phyloP scores from a whole-genome alignment of 2,113 vertebrate genomes.

The Cervus canadensis region DNA sequence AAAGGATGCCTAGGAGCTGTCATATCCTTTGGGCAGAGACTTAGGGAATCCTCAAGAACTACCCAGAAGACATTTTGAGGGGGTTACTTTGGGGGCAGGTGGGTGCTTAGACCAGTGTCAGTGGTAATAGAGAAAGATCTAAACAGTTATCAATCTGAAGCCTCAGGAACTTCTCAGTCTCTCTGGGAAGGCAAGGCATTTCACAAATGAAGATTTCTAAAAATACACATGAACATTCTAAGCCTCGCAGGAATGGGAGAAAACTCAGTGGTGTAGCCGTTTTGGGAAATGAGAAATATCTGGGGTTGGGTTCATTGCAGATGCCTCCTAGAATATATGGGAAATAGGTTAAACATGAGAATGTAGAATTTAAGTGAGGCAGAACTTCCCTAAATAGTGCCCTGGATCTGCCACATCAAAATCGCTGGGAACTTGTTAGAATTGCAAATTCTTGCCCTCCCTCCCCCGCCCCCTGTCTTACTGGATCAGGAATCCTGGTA shows the following conservation, averaged over 20 bases:
- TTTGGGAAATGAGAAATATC: not conserved
- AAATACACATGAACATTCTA: not conserved
- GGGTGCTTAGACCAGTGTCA: not conserved
- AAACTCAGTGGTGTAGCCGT: not conserved
- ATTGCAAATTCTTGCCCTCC: not conserved
- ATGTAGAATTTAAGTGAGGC: not conserved
- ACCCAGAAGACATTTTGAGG: not conserved
- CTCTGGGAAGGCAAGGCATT: not conserved
- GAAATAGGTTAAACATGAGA: not conserved
- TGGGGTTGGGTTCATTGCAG: not conserved
- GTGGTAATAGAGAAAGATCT: not conserved
- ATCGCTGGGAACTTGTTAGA: not conserved
- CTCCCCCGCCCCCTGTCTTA: accelerated
- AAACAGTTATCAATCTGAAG: not conserved
- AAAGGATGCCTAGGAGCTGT: not conserved
- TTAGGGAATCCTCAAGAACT: not conserved
- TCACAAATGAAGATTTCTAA: not conserved
- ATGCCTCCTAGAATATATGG: not conserved
- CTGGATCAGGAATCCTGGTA: not conserved
- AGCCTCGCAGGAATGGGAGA: not conserved
- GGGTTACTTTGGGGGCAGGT: not conserved
- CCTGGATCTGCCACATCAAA: not conserved
- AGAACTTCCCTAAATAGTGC: not conserved
- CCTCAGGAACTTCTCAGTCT: not conserved
- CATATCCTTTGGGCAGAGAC: not conserved